A percentile compares a stretch with the other conserved stretches of the same genome.
Evolutionary conservation across 2,113 vertebrate genomes (phyloP).

Genomic region (Desmodus rotundus): DNA sequence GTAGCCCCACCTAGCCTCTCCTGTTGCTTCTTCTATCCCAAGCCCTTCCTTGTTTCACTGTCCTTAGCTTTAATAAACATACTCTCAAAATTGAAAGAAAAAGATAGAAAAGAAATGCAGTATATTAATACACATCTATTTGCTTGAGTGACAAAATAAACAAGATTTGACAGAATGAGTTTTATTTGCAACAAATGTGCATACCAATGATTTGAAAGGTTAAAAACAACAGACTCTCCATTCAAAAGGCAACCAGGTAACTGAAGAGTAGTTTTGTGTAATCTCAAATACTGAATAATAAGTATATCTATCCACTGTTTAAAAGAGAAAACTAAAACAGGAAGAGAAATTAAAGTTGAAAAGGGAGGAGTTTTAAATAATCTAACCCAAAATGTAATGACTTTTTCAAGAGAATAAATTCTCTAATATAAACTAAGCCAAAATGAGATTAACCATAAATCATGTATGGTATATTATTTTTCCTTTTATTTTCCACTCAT

Average conservation of each 20-base stretch:
- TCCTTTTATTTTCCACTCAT: background rate
- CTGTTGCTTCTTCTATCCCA: background rate
- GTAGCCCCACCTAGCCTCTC: background rate
- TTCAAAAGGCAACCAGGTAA: background rate
- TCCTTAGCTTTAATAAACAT: background rate
- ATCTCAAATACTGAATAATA: background rate
- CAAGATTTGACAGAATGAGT: background rate
- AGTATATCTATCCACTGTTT: background rate
- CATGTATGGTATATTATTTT: background rate
- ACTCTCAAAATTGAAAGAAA: background rate
- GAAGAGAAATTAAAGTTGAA: conserved; percentile 6
- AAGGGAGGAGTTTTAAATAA: background rate
- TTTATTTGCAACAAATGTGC: background rate
- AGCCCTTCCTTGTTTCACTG: background rate
- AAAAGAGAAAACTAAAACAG: background rate
- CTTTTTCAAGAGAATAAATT: conserved; percentile 40
- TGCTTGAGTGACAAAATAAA: conserved; percentile 1
- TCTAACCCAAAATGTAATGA: background rate
- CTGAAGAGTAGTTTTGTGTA: background rate
- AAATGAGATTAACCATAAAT: background rate
- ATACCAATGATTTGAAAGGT: background rate
- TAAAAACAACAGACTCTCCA: background rate
- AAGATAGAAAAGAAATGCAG: background rate
- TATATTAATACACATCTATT: background rate
- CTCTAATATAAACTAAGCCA: background rate